These are phyloP conservation scores for Physocephala rufipes DNA, from an alignment of 2,888 invertebrate genomes.

Conservation along the genomic window DNA sequence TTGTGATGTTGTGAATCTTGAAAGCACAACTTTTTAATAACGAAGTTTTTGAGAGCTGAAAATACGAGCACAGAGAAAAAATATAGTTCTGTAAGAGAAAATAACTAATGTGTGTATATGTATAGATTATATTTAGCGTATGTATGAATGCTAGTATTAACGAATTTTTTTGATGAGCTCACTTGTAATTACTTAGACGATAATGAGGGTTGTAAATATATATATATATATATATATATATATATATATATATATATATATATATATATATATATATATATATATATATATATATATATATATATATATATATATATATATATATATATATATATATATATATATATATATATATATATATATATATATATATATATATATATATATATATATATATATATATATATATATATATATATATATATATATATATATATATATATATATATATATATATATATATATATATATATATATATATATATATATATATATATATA, in stretches of 20 bases:
- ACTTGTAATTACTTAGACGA: neutral
- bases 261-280: neutral
- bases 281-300: neutral
- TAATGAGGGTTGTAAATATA: neutral
- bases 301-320: neutral
- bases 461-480: too few relatives aligned
- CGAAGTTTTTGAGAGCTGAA: too few relatives aligned
- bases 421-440: too few relatives aligned
- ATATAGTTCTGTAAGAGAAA: too few relatives aligned
- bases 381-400: neutral
- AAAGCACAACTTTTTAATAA: too few relatives aligned
- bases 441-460: too few relatives aligned
- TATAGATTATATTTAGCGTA: neutral
- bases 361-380: neutral
- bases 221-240: neutral
- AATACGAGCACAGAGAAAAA: too few relatives aligned
- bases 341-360: neutral
- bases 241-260: neutral
- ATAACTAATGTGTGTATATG: neutral
- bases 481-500: too few relatives aligned
- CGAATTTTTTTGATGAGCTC: neutral
- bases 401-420: too few relatives aligned
- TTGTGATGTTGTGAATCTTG: too few relatives aligned
- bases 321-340: neutral
- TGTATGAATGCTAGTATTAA: neutral